Conservation (phyloP, 2,113 vertebrate genomes). For the Paralichthys olivaceus region DNA sequence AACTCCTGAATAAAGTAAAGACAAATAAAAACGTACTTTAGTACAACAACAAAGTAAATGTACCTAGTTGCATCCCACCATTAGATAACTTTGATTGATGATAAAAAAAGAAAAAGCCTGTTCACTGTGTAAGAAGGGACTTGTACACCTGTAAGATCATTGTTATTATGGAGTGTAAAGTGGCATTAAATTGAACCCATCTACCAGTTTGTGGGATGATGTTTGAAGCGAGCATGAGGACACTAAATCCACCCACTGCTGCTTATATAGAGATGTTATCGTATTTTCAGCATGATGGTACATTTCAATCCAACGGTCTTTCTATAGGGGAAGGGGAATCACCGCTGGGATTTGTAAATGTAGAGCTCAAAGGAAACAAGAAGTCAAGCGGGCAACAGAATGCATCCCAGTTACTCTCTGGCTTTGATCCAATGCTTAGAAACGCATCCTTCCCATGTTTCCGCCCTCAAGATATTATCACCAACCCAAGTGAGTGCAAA, state of each 20-base stretch:
- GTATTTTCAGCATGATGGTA: slow-evolving; percentile 11
- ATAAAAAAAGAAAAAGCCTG: not conserved
- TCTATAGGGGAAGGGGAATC: slow-evolving; percentile 20
- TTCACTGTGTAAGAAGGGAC: not conserved
- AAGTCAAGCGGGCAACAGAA: slow-evolving; percentile 33
- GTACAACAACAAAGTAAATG: too few species aligned
- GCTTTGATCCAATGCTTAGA: slow-evolving; percentile 63
- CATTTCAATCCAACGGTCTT: not conserved
- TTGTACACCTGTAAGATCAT: not conserved
- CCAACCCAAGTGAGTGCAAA: slow-evolving; percentile 8
- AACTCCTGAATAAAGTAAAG: too few species aligned
- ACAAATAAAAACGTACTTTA: too few species aligned
- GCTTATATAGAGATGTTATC: slow-evolving; percentile 16
- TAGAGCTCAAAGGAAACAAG: slow-evolving; percentile 42
- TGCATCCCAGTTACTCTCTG: slow-evolving; percentile 27
- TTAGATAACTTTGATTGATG: not conserved
- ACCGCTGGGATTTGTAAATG: slow-evolving; percentile 25
- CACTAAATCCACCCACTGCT: not conserved
- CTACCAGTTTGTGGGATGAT: not conserved
- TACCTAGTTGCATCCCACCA: not conserved
- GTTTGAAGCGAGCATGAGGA: not conserved
- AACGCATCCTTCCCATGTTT: slow-evolving; percentile 65
- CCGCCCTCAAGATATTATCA: slow-evolving; percentile 44
- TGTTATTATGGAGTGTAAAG: not conserved
- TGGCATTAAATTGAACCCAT: not conserved